Evolutionary conservation across 1,140 invertebrate genomes (phyloP).

Genomic region (Zaprionus gabonicus): DNA sequence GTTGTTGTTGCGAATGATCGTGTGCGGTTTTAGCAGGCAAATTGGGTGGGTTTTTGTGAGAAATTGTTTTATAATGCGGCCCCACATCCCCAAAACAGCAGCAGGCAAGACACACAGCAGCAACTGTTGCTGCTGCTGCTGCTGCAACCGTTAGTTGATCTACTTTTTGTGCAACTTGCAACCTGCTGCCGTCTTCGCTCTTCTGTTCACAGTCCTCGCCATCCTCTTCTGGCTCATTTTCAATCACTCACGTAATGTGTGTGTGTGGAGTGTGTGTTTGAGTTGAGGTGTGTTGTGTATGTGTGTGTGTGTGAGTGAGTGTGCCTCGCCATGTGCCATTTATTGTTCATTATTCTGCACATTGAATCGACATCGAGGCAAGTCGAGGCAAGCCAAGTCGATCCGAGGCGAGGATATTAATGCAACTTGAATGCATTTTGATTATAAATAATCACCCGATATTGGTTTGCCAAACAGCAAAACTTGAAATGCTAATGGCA

Average conservation of each 20-base stretch:
- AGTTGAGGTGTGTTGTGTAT: not conserved
- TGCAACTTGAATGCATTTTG: constrained; percentile 9
- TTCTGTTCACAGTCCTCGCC: not conserved
- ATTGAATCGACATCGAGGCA: constrained; percentile 12
- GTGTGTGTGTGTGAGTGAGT: not conserved
- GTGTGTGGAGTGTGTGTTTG: not conserved
- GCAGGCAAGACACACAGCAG: not conserved
- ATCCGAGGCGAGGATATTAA: constrained; percentile 1
- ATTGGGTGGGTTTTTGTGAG: constrained; percentile 59
- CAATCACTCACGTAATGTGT: constrained; percentile 47
- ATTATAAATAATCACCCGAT: constrained; percentile 8
- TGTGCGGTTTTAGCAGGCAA: constrained; percentile 45
- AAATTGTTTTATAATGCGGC: constrained; percentile 60
- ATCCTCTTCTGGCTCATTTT: constrained; percentile 41
- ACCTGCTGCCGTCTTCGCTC: constrained; percentile 13
- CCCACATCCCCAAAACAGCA: constrained; percentile 29
- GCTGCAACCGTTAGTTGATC: constrained; percentile 63
- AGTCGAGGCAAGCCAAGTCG: not conserved
- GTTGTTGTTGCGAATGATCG: not conserved
- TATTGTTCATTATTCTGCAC: constrained; percentile 48
- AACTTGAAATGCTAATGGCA: constrained; percentile 1
- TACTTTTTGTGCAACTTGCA: constrained; percentile 58
- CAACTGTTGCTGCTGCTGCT: constrained; percentile 9
- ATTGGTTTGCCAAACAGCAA: not conserved
- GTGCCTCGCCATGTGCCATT: constrained; percentile 37